phyloP scores from a whole-genome alignment of 2,113 vertebrate genomes.

The Cololabis saira region DNA sequence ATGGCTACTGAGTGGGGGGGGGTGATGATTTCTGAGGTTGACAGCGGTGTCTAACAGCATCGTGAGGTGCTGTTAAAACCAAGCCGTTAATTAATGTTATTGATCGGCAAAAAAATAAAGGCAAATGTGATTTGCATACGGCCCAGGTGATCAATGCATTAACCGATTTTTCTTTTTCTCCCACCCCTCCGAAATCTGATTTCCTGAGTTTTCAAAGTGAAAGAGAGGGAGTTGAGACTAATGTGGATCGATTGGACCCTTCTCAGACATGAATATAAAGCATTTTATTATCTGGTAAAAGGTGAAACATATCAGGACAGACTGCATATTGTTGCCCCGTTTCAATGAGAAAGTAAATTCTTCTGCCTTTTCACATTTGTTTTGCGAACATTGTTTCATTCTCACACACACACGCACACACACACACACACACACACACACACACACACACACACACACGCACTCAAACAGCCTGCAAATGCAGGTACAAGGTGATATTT shows the following conservation, averaged over 20 bases:
- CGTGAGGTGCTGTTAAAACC: conserved; percentile 79
- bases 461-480: conserved; percentile 51
- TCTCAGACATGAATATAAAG: conserved; percentile 90
- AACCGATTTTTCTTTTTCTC: conserved; percentile 81
- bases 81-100: conserved; percentile 86
- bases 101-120: conserved; percentile 81
- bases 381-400: conserved; percentile 28
- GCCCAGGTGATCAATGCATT: conserved; percentile 83
- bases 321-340: conserved; percentile 77
- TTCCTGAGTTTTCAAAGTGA: conserved; percentile 85
- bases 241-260: conserved; percentile 86
- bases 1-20: conserved; percentile 57
- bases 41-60: conserved; percentile 72
- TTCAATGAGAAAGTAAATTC: conserved; percentile 14
- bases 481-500: conserved; percentile 72
- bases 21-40: conserved; percentile 75
- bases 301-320: conserved; percentile 67
- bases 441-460: not conserved
- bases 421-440: not conserved
- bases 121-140: conserved; percentile 85
- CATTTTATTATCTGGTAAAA: conserved; percentile 91
- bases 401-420: not conserved
- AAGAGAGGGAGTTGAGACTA: conserved; percentile 80
- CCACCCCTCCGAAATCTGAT: conserved; percentile 80
- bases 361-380: conserved; percentile 27